phyloP scores from a whole-genome alignment of 2,797 vertebrate species.

The Eulemur mongoz region DNA sequence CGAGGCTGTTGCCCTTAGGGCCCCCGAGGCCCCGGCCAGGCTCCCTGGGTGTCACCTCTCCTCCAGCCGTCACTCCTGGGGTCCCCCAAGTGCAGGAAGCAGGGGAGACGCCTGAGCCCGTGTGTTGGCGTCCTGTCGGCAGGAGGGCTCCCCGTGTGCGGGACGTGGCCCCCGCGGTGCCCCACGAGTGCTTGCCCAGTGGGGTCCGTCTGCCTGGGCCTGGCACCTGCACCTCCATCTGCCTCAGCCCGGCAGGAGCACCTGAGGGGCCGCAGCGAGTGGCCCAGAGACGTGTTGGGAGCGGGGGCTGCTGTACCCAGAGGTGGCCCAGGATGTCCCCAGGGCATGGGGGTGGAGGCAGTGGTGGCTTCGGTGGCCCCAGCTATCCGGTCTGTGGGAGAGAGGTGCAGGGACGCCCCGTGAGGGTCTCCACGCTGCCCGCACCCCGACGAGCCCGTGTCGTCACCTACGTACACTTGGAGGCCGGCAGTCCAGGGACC shows the following conservation, averaged over 20 bases:
- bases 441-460: neutral
- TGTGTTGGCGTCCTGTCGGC: accelerated
- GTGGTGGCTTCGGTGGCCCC: neutral
- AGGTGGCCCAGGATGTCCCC: neutral
- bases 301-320: neutral
- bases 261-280: neutral
- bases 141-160: too few species aligned
- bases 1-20: neutral
- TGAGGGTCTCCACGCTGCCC: accelerated
- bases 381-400: accelerated
- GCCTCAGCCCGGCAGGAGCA: neutral
- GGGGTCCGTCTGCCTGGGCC: too few species aligned
- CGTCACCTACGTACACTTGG: neutral
- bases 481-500: neutral
- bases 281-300: neutral
- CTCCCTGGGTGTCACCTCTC: neutral
- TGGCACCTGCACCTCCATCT: neutral
- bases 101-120: accelerated
- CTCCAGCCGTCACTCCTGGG: neutral
- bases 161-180: too few species aligned
- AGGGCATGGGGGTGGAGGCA: neutral
- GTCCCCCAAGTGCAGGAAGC: neutral
- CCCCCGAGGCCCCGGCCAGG: accelerated
- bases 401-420: neutral
- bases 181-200: too few species aligned